Evolutionary conservation across 2,888 invertebrate genomes (phyloP).

Genomic region (Catocala sponsa): DNA sequence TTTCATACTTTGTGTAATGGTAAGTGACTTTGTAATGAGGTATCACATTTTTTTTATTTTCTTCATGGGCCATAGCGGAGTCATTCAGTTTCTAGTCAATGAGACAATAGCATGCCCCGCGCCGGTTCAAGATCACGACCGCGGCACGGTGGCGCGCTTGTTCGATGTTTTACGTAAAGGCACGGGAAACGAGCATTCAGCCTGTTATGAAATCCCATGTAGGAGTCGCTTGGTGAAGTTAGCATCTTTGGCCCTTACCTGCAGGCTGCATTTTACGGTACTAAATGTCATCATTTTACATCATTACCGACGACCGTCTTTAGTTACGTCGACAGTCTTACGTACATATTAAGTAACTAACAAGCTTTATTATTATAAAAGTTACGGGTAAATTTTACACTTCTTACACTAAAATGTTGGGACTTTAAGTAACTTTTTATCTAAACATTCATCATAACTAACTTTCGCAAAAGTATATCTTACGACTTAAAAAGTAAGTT

Average conservation of each 20-base stretch:
- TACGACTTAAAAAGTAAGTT: slow-evolving; percentile 26
- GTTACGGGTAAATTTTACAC: too few relatives aligned
- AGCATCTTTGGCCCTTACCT: slow-evolving; percentile 25
- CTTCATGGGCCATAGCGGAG: slow-evolving; percentile 15
- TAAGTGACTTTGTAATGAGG: too few relatives aligned
- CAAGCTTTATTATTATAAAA: too few relatives aligned
- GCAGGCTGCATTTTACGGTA: slow-evolving; percentile 25
- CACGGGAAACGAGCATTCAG: slow-evolving; percentile 42
- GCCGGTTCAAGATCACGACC: slow-evolving; percentile 71
- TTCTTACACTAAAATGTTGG: too few relatives aligned
- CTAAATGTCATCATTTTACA: not conserved
- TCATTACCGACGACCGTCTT: not conserved
- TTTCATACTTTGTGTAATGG: too few relatives aligned
- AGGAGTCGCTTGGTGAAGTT: slow-evolving; percentile 29
- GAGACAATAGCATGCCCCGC: slow-evolving; percentile 57
- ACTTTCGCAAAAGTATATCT: slow-evolving; percentile 21
- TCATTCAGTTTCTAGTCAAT: slow-evolving; percentile 45
- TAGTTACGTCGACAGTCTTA: too few relatives aligned
- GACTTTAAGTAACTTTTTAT: slow-evolving; percentile 10
- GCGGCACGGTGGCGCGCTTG: slow-evolving; percentile 42
- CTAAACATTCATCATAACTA: slow-evolving; percentile 24
- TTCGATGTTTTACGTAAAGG: slow-evolving; percentile 54
- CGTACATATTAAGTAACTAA: too few relatives aligned
- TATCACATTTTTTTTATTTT: not conserved
- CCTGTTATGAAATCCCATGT: slow-evolving; percentile 38